Percentiles rank a stretch among this genome's conserved stretches.
phyloP scores from a whole-genome alignment of 2,113 vertebrate species.

The Tetraodon nigroviridis region DNA sequence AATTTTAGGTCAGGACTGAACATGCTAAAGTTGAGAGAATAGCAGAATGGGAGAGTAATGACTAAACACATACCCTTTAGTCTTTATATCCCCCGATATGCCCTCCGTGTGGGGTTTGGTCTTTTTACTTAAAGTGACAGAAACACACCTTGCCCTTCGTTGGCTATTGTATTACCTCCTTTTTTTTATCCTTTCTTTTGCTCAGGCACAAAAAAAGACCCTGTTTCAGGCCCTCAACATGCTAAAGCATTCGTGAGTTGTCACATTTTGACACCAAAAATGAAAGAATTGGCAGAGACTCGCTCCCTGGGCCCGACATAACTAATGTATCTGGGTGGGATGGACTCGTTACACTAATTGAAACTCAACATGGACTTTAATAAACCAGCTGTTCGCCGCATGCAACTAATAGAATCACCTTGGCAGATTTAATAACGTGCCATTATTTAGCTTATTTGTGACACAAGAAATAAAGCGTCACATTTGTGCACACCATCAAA shows the following conservation, averaged over 20 bases:
- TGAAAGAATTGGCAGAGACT: conserved; percentile 20
- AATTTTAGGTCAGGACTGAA: conserved; percentile 11
- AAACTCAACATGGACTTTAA: conserved; percentile 53
- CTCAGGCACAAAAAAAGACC: conserved; percentile 15
- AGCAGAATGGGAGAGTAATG: not conserved
- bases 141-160: conserved; percentile 6
- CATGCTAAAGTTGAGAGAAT: not conserved
- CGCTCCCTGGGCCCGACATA: conserved; percentile 35
- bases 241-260: conserved; percentile 25
- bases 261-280: conserved; percentile 12
- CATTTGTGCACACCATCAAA: not conserved
- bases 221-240: conserved; percentile 22
- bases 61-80: conserved; percentile 14
- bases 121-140: conserved; percentile 7
- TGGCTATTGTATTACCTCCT: conserved; percentile 19
- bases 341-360: conserved; percentile 58
- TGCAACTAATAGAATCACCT: conserved; percentile 52
- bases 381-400: conserved; percentile 53
- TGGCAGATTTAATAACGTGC: conserved; percentile 36
- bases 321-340: conserved; percentile 31
- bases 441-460: conserved; percentile 38
- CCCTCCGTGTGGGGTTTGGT: conserved; percentile 13
- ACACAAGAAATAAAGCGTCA: conserved; percentile 10
- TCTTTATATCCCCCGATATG: conserved; percentile 38
- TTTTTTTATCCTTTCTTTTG: conserved; percentile 18